phyloP scores from a whole-genome alignment of 2,113 vertebrate genomes.

The Ictalurus furcatus region DNA sequence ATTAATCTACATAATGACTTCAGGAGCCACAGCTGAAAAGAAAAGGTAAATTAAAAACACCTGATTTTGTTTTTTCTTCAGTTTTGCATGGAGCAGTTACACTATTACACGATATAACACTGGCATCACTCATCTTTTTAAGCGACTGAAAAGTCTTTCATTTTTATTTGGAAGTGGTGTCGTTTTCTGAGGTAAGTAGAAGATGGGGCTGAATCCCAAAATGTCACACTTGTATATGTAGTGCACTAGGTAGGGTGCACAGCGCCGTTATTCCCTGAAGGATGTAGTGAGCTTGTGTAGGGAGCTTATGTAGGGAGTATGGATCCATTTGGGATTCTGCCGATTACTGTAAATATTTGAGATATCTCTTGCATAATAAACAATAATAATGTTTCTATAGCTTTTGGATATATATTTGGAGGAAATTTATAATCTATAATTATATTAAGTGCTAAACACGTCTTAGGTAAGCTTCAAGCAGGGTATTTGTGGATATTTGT shows the following conservation, averaged over 20 bases:
- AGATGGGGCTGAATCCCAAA: background rate
- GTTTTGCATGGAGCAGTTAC: background rate
- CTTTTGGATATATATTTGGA: background rate
- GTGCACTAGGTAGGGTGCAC: background rate
- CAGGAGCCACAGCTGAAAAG: slow-evolving; percentile 75
- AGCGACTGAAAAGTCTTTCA: background rate
- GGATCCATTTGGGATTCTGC: background rate
- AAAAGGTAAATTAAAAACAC: slow-evolving; percentile 69
- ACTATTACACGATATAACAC: too few relatives aligned
- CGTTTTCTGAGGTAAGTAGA: background rate
- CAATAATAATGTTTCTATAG: background rate
- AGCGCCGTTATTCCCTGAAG: too few relatives aligned
- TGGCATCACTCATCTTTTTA: background rate
- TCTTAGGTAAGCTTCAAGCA: background rate
- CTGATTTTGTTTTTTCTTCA: background rate
- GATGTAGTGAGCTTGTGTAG: background rate
- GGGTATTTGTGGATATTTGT: background rate
- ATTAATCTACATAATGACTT: slow-evolving; percentile 65
- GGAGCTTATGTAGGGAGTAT: background rate
- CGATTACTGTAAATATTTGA: too few relatives aligned
- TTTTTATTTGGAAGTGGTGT: background rate
- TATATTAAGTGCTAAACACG: background rate
- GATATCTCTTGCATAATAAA: background rate
- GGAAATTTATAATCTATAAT: background rate
- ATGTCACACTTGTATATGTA: background rate